Percentiles rank a stretch among this genome's conserved stretches.
phyloP scores from a whole-genome alignment of 2,888 invertebrate species.

The Cynaeus angustus region DNA sequence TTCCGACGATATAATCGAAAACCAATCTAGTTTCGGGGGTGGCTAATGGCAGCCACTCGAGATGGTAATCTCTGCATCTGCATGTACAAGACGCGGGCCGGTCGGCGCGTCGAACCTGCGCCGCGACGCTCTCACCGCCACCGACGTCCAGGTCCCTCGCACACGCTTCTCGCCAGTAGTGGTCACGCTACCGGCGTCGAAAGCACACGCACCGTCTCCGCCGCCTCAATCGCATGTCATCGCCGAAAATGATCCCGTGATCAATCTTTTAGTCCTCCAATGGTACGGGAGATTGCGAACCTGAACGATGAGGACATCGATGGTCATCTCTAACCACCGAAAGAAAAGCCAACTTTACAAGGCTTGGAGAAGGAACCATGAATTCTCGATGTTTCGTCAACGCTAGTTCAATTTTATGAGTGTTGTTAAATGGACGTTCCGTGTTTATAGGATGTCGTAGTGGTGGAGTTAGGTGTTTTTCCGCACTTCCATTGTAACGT shows the following conservation, averaged over 20 bases:
- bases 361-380: conserved; percentile 38
- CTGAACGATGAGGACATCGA: conserved; percentile 48
- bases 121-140: conserved; percentile 50
- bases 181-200: conserved; percentile 59
- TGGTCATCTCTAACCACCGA: conserved; percentile 52
- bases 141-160: conserved; percentile 55
- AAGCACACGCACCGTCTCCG: conserved; percentile 53
- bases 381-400: conserved; percentile 48
- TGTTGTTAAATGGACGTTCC: conserved; percentile 49
- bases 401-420: conserved; percentile 52
- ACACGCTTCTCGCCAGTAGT: conserved; percentile 57
- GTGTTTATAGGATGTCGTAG: conserved; percentile 51
- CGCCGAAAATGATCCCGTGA: background rate
- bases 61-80: conserved; percentile 60
- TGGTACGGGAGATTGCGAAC: conserved; percentile 12
- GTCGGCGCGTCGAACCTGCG: conserved; percentile 50
- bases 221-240: conserved; percentile 13
- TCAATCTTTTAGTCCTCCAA: conserved; percentile 9
- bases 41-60: conserved; percentile 58
- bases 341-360: conserved; percentile 47
- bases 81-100: conserved; percentile 57
- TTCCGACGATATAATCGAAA: conserved; percentile 56
- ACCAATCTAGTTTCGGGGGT: conserved; percentile 56
- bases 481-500: conserved; percentile 41
- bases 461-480: conserved; percentile 45